Evolutionary conservation across 2,888 invertebrate species (phyloP), one percentile per base, ranked within the genome.

Genomic region (Parasteatoda lunata): DNA sequence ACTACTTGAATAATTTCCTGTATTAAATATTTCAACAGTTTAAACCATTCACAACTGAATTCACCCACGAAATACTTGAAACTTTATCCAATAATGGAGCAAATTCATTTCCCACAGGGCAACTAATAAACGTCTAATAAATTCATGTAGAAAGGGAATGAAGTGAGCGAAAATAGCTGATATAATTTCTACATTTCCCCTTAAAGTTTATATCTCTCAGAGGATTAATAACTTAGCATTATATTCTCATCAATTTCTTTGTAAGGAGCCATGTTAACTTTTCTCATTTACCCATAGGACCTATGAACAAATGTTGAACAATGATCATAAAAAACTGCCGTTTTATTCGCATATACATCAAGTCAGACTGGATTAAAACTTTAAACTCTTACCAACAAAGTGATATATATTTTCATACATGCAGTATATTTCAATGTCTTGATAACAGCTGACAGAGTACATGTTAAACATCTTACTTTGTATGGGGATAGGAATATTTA

Each of bases 261-360:
- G 9, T 59, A 13, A 77, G 77, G 77, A 84, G 77, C 71, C 83
- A 84, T 84, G 77, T 77, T 84, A 70, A 77, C 71, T 65, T 72
- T 8, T 52, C 70, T 3, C 82, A 8, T 65, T 72, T 54, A 77
- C 83, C 15, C 83, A 47, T 54, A 77, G 64, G 83, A 66, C 77
- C 83, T 77, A 84, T 84, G 77, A 71, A 71, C 71, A 49, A 49
- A 59, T 13, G n/a, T 7, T 9, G n/a, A 59, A n/a, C 59, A 59
- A 59, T 59, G n/a, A 59, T 13, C 4, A 59, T n/a, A 59, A 59
- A 59, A 59, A 59, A 54, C 4, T 59, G 7, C 59, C 9, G 59
- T 59, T 59, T 13, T 59, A 30, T 30, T 30, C 30, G 30, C 2
- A 30, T 30, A 30, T 30, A 30, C 30, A 30, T 30, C 30, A 2